phyloP scores from a whole-genome alignment of 2,113 vertebrate species.

The Rhabdornis inornatus region DNA sequence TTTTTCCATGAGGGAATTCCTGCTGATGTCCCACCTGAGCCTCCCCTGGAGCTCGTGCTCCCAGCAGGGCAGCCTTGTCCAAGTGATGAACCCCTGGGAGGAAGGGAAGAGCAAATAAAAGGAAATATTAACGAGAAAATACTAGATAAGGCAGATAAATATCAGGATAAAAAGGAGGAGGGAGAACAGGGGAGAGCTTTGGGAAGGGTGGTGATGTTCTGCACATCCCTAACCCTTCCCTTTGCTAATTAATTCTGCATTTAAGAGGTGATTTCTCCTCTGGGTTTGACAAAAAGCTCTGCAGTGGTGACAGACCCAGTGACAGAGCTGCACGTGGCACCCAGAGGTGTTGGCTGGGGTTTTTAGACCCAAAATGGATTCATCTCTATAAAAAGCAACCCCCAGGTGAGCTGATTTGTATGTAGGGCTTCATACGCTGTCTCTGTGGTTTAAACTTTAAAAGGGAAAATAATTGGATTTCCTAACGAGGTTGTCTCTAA shows the following conservation, averaged over 20 bases:
- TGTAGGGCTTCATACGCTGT: accelerated
- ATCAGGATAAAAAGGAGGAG: not conserved
- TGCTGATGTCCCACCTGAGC: not conserved
- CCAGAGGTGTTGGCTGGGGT: not conserved
- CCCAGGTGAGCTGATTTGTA: not conserved
- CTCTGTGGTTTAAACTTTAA: not conserved
- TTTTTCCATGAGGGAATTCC: not conserved
- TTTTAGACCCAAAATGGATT: not conserved
- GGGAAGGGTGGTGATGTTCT: not conserved
- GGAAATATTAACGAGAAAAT: not conserved
- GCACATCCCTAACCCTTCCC: accelerated
- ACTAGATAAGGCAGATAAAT: accelerated
- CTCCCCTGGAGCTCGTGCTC: not conserved
- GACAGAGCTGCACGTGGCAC: not conserved
- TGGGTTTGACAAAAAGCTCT: not conserved
- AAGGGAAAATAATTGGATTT: not conserved
- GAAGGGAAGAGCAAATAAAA: not conserved
- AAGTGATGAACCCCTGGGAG: accelerated
- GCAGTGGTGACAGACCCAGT: not conserved
- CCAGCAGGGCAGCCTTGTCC: accelerated
- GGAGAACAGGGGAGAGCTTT: not conserved
- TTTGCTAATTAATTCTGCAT: not conserved
- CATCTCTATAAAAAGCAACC: not conserved
- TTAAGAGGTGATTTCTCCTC: not conserved
- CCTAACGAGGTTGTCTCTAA: not conserved